These are phyloP conservation scores for Montipora sp. DNA, from an alignment of 64 coral and sea anemone genomes.

Conservation along the genomic window DNA sequence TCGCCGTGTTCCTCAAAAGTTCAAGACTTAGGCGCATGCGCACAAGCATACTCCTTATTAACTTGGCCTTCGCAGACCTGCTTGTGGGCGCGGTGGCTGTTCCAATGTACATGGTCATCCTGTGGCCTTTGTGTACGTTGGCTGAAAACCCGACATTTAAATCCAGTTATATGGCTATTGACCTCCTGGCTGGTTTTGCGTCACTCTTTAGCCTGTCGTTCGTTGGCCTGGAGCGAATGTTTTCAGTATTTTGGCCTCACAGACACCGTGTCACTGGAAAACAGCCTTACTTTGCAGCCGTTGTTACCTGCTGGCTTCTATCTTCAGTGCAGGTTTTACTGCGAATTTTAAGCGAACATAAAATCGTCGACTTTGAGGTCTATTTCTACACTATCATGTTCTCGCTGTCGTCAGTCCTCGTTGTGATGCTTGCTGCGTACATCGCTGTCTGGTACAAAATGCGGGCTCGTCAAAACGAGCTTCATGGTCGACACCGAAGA, in stretches of 20 bases:
- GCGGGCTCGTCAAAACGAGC: conserved; percentile 38
- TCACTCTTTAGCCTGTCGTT: conserved; percentile 70
- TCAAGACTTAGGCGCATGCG: conserved; percentile 67
- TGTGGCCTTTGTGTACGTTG: conserved; percentile 32
- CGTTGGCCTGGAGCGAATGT: conserved; percentile 72
- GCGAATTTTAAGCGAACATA: neutral
- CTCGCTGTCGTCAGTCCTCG: conserved; percentile 57
- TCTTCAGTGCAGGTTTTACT: conserved; percentile 39
- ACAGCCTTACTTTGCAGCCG: conserved; percentile 35
- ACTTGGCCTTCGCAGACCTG: conserved; percentile 74
- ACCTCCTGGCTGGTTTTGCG: conserved; percentile 80
- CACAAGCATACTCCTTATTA: conserved; percentile 63
- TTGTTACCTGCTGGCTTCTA: conserved; percentile 54
- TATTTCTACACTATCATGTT: conserved; percentile 79
- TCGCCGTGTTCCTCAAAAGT: conserved; percentile 58
- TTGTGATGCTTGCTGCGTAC: conserved; percentile 69
- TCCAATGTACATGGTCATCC: conserved; percentile 75
- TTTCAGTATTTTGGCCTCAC: conserved; percentile 81
- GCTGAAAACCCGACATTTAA: neutral
- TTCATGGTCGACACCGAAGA: conserved; percentile 1
- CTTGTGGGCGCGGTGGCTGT: conserved; percentile 75
- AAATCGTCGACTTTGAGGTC: conserved; percentile 43
- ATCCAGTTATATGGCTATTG: conserved; percentile 48
- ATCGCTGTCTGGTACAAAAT: conserved; percentile 75
- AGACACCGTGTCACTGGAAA: conserved; percentile 50